Conservation (phyloP, 2,797 vertebrate species). For the Micromesistius poutassou region DNA sequence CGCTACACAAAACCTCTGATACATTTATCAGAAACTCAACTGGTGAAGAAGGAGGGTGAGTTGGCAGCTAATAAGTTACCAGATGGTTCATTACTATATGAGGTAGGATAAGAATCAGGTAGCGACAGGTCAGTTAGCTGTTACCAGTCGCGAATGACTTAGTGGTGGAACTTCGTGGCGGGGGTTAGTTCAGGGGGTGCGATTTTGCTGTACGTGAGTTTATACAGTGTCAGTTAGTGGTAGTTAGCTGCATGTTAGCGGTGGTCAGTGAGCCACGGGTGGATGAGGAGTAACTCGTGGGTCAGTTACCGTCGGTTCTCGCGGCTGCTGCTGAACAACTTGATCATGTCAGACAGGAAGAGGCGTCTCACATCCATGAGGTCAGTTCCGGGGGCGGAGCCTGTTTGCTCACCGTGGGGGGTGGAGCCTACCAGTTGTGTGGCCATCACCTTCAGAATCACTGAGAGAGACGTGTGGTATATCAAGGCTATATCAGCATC, state of each 20-base stretch:
- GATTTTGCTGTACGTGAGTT: no score
- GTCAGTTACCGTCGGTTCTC: constrained; percentile 89
- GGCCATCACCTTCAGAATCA: constrained; percentile 93
- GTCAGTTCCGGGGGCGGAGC: constrained; percentile 67
- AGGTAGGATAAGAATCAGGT: neutral
- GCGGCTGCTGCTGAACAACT: constrained; percentile 94
- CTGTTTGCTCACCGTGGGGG: constrained; percentile 16
- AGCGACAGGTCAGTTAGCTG: neutral
- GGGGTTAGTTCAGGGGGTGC: no score
- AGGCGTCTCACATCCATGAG: constrained; percentile 90
- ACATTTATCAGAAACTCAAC: constrained; percentile 34
- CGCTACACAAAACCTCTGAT: constrained; percentile 1
- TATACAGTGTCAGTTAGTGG: no score
- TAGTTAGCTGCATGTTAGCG: neutral
- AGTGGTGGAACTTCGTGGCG: no score
- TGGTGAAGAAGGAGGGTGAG: constrained; percentile 14
- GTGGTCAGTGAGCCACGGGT: neutral
- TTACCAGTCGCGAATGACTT: neutral
- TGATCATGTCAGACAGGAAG: constrained; percentile 97
- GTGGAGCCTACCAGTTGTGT: constrained; percentile 82
- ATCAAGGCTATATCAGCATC: neutral
- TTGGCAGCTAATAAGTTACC: neutral
- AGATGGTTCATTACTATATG: constrained; percentile 14
- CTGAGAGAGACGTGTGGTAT: constrained; percentile 50
- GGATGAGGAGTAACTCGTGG: neutral